Conservation (phyloP, 1,140 invertebrate species). For the Drosophila jambulina region DNA sequence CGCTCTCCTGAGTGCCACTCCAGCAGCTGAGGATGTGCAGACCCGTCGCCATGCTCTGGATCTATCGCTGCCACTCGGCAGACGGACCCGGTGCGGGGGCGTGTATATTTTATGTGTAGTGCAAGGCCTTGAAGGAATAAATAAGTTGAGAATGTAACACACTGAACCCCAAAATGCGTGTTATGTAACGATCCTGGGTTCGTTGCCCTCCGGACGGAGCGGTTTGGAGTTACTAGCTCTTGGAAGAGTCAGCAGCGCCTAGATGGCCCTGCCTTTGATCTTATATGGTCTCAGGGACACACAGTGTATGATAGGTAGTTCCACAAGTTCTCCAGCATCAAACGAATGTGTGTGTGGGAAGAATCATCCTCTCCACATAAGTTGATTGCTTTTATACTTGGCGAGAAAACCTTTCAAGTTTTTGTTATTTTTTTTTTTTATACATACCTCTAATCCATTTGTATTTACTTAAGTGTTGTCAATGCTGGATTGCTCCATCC, state of each 20-base stretch:
- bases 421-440: too few species aligned
- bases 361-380: too few species aligned
- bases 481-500: not conserved
- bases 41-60: slow-evolving; percentile 12
- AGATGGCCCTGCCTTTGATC: not conserved
- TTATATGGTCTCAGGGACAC: not conserved
- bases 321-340: too few species aligned
- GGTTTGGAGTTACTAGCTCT: not conserved
- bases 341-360: not conserved
- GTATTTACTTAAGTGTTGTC: not conserved
- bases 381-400: too few species aligned
- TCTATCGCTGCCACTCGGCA: slow-evolving; percentile 10
- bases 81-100: slow-evolving; percentile 9
- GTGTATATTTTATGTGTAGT: slow-evolving; percentile 70
- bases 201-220: not conserved
- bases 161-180: slow-evolving; percentile 25
- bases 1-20: not conserved
- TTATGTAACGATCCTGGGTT: slow-evolving; percentile 66
- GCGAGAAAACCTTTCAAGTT: too few species aligned
- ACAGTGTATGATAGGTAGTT: not conserved
- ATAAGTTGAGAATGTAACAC: slow-evolving; percentile 57
- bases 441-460: too few species aligned
- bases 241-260: not conserved
- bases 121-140: slow-evolving; percentile 74
- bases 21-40: slow-evolving; percentile 10